Evolutionary conservation across 2,888 invertebrate genomes (phyloP).

Genomic region (Tachina fera): DNA sequence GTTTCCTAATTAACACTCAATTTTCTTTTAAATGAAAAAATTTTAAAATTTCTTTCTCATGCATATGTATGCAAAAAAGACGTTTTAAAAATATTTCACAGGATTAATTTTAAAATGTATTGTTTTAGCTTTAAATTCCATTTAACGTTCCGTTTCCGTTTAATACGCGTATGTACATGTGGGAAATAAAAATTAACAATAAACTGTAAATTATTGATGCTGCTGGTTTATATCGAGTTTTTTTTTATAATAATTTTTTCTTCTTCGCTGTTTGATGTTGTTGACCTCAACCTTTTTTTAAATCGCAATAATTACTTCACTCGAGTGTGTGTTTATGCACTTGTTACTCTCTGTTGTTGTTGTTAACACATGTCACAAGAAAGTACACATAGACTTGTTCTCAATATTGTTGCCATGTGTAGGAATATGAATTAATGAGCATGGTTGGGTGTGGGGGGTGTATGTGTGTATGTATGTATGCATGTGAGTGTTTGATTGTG

Average conservation of each 20-base stretch:
- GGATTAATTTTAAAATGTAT: background rate
- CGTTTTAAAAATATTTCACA: background rate
- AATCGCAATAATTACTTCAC: slow-evolving; percentile 23
- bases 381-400: background rate
- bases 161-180: background rate
- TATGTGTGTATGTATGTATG: background rate
- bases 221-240: slow-evolving; percentile 62
- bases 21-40: background rate
- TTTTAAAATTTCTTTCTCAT: background rate
- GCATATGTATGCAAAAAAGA: background rate
- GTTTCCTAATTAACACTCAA: background rate
- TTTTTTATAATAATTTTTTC: slow-evolving; percentile 24
- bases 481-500: background rate
- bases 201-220: slow-evolving; percentile 63
- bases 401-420: slow-evolving; percentile 2
- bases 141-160: slow-evolving; percentile 19
- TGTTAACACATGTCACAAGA: background rate
- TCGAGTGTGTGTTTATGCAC: background rate
- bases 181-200: slow-evolving; percentile 59
- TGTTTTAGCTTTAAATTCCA: background rate
- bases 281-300: slow-evolving; percentile 46
- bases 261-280: slow-evolving; percentile 38
- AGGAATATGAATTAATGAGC: background rate
- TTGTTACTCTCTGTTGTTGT: slow-evolving; percentile 12
- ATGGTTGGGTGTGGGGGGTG: background rate